These are phyloP conservation scores for Salvelinus sp. DNA, from an alignment of 2,113 vertebrate genomes.

Conservation along the genomic window DNA sequence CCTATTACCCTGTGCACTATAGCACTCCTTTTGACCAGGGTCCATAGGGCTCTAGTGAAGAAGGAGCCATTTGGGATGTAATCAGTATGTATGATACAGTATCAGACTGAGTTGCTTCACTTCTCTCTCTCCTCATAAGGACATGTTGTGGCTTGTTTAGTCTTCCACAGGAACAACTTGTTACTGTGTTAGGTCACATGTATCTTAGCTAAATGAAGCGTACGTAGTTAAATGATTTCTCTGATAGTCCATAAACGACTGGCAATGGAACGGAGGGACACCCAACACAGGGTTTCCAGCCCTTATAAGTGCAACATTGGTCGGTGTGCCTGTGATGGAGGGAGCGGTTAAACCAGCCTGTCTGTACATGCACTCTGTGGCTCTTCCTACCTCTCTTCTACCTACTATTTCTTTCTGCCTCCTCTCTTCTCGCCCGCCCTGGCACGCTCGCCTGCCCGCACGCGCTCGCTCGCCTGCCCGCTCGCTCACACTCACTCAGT, in stretches of 20 bases:
- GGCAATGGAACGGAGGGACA: constrained; percentile 44
- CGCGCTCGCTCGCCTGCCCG: no score
- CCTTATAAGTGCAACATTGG: constrained; percentile 67
- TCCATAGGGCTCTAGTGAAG: no score
- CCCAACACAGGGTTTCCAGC: constrained; percentile 60
- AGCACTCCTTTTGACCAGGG: no score
- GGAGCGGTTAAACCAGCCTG: constrained; percentile 49
- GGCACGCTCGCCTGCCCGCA: no score
- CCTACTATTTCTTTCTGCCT: neutral
- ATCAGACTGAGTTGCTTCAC: neutral
- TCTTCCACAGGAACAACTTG: constrained; percentile 20
- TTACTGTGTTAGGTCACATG: constrained; percentile 43
- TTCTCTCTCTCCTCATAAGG: constrained; percentile 45
- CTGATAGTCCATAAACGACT: constrained; percentile 47
- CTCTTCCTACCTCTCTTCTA: constrained; percentile 32
- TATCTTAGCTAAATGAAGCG: neutral
- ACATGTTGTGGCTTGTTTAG: constrained; percentile 45
- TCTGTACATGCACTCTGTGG: constrained; percentile 56
- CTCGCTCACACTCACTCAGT: no score
- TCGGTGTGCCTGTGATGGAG: constrained; percentile 35
- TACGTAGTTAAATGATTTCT: constrained; percentile 32
- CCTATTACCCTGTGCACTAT: no score
- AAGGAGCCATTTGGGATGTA: no score
- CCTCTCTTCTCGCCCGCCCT: no score
- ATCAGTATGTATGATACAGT: neutral